phyloP scores from a whole-genome alignment of 2,113 vertebrate species.

The Oenanthe melanoleuca region DNA sequence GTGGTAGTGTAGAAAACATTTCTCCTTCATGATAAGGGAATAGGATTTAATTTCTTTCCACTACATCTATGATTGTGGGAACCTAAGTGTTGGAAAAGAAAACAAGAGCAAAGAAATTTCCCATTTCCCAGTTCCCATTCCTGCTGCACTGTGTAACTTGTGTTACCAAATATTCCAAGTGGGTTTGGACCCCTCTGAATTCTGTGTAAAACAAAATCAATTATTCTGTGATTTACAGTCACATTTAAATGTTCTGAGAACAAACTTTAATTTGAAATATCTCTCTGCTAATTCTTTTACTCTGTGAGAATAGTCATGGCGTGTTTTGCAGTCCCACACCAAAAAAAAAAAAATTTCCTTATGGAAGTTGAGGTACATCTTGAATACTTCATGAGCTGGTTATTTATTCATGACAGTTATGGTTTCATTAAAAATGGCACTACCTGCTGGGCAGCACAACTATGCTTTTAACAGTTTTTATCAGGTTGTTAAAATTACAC shows the following conservation, averaged over 20 bases:
- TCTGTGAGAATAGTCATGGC: background rate
- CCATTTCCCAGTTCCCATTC: background rate
- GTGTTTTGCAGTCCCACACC: background rate
- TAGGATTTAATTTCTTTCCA: background rate
- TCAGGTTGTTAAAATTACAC: constrained; percentile 76
- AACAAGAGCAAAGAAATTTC: background rate
- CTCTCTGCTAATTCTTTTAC: background rate
- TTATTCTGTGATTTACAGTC: background rate
- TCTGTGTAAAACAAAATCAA: background rate
- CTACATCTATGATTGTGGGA: background rate
- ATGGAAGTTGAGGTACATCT: constrained; percentile 27
- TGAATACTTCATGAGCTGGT: constrained; percentile 75
- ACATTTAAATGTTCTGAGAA: background rate
- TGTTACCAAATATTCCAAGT: background rate
- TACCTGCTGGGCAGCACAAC: constrained; percentile 75
- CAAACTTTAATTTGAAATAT: background rate
- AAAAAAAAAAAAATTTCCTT: constrained; percentile 24
- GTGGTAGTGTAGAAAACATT: background rate
- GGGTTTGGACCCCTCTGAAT: background rate
- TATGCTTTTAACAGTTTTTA: constrained; percentile 82
- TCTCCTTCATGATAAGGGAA: background rate
- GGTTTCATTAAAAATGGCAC: constrained; percentile 76
- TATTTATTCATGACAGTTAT: constrained; percentile 76
- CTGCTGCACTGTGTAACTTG: background rate
- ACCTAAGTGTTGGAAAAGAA: background rate